These are phyloP conservation scores for Tautogolabrus adspersus DNA, from an alignment of 2,113 vertebrate genomes.

Conservation along the genomic window DNA sequence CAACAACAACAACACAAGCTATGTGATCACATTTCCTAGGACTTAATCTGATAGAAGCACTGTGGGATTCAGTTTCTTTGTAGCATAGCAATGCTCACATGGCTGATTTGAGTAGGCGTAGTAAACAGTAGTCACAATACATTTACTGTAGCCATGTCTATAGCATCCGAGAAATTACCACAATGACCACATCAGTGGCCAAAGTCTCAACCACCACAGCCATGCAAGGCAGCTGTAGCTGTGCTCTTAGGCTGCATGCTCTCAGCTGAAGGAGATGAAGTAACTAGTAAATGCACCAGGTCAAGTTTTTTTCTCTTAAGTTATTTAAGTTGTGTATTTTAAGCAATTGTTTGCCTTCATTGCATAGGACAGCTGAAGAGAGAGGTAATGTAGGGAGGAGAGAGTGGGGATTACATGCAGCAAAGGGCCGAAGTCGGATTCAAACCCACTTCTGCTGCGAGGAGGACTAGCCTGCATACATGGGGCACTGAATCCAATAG, in stretches of 20 bases:
- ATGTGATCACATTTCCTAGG: background rate
- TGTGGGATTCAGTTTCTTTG: background rate
- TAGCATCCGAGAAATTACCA: background rate
- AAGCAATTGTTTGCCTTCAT: too few relatives aligned
- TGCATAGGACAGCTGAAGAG: too few relatives aligned
- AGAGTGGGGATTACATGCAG: too few relatives aligned
- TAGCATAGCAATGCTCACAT: background rate
- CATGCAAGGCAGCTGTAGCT: slow-evolving; percentile 28
- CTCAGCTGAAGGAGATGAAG: background rate
- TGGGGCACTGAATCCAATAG: too few relatives aligned
- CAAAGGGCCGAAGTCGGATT: too few relatives aligned
- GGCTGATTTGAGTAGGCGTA: background rate
- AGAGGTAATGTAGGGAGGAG: too few relatives aligned
- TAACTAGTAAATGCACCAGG: background rate
- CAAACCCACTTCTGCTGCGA: too few relatives aligned
- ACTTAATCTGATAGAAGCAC: background rate
- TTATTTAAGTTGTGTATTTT: too few relatives aligned
- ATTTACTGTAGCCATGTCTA: background rate
- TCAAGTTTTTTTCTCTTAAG: too few relatives aligned
- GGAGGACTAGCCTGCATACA: too few relatives aligned
- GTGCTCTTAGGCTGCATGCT: slow-evolving; percentile 3
- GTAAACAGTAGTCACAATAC: slow-evolving; percentile 9
- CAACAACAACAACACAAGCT: background rate
- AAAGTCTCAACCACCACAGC: background rate
- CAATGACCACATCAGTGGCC: background rate